Evolutionary conservation across 30 jellyfish, hydroid and myxozoan genomes (phyloP).

Genomic region (Rhopilema esculentum): DNA sequence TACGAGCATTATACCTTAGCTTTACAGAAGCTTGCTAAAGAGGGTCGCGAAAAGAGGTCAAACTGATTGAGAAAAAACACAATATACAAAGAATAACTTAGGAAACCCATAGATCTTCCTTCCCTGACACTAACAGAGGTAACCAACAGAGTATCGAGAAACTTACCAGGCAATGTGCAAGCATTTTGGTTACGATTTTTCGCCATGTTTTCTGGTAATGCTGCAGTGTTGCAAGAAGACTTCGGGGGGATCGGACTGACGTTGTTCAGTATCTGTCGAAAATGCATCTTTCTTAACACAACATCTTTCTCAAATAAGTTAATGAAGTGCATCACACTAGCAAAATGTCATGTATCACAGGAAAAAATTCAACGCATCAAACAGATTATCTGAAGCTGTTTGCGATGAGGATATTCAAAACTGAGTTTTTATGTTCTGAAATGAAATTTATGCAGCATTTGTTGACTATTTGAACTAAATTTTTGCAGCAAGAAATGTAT

Average conservation of each 20-base stretch:
- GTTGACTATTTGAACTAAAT: no score
- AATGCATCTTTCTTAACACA: neutral
- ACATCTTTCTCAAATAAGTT: neutral
- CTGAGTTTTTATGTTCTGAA: no score
- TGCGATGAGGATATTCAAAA: no score
- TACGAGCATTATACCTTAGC: no score
- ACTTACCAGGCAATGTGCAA: constrained; percentile 85
- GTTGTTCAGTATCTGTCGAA: constrained; percentile 75
- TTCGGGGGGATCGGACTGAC: constrained; percentile 87
- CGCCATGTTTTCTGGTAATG: constrained; percentile 68
- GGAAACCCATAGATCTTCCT: neutral
- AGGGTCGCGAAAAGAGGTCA: no score
- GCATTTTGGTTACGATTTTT: constrained; percentile 80
- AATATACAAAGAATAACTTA: neutral
- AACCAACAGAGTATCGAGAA: no score
- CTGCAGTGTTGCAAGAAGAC: constrained; percentile 67
- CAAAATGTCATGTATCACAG: no score
- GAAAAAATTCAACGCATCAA: neutral
- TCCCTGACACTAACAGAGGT: neutral
- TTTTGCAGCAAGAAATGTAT: no score
- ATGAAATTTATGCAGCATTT: no score
- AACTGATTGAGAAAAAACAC: neutral
- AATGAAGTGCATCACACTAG: no score
- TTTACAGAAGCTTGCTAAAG: no score
- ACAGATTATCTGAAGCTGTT: no score